These are phyloP conservation scores for Xylophagus ater DNA, from an alignment of 2,888 invertebrate species.

Conservation along the genomic window DNA sequence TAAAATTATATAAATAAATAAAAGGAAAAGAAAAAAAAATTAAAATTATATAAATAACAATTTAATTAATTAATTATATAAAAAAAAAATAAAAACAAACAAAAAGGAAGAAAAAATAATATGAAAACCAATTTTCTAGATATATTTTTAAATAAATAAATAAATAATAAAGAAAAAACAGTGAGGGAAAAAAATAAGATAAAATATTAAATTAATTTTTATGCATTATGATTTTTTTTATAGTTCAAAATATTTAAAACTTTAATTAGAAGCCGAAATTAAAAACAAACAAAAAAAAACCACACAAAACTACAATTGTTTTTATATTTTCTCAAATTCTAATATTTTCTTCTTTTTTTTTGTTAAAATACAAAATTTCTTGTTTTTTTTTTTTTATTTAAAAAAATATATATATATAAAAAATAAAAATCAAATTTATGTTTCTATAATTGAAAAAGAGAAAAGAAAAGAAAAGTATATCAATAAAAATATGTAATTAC, in stretches of 20 bases:
- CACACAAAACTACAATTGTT: background rate
- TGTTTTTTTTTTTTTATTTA: background rate
- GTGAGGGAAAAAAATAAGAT: slow-evolving; percentile 3
- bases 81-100: slow-evolving; percentile 14
- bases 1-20: slow-evolving; percentile 11
- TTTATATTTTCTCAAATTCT: background rate
- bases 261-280: slow-evolving; percentile 6
- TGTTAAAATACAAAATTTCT: too few relatives aligned
- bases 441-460: background rate
- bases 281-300: slow-evolving; percentile 1
- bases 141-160: slow-evolving; percentile 17
- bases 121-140: slow-evolving; percentile 18
- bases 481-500: background rate
- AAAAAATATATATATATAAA: background rate
- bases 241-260: slow-evolving; percentile 12
- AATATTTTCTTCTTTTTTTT: background rate
- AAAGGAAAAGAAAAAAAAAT: slow-evolving; percentile 9
- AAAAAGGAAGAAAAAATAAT: slow-evolving; percentile 14
- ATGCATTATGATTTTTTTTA: too few relatives aligned
- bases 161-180: slow-evolving; percentile 4
- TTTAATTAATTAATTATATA: slow-evolving; percentile 10
- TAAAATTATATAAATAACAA: slow-evolving; percentile 12
- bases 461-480: background rate
- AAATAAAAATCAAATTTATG: background rate
- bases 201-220: slow-evolving; percentile 9